Percentiles rank a stretch among this genome's conserved stretches.
phyloP scores from a whole-genome alignment of 2,888 invertebrate genomes.

The Machimus rusticus region DNA sequence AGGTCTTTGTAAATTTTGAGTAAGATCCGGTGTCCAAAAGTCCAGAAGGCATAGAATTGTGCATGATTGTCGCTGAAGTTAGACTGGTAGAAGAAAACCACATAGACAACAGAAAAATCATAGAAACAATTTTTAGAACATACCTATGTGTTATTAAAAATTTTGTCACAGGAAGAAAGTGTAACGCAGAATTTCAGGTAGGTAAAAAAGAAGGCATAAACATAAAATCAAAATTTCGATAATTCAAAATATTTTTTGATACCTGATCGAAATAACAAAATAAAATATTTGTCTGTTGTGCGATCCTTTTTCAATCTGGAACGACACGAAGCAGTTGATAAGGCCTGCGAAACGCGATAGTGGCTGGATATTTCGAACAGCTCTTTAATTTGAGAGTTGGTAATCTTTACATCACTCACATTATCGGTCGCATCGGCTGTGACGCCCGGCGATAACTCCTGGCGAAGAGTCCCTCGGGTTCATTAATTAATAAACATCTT shows the following conservation, averaged over 20 bases:
- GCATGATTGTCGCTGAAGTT: too few species aligned
- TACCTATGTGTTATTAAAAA: too few species aligned
- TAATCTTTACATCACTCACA: constrained; percentile 10
- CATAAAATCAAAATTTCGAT: background rate
- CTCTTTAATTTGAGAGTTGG: background rate
- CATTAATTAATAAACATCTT: constrained; percentile 30
- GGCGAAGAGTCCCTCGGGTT: background rate
- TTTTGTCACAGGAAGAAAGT: background rate
- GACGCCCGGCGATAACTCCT: constrained; percentile 18
- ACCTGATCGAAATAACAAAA: background rate
- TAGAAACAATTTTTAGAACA: too few species aligned
- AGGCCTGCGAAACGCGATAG: background rate
- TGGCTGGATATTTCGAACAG: background rate
- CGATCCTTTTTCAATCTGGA: background rate
- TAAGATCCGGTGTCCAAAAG: too few species aligned
- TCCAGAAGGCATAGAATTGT: too few species aligned
- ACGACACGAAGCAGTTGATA: background rate
- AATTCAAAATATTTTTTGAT: background rate
- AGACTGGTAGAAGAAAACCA: too few species aligned
- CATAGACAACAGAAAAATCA: too few species aligned
- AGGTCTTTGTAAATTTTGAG: too few species aligned
- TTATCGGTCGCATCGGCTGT: constrained; percentile 17
- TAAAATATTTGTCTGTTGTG: background rate
- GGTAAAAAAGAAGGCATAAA: background rate
- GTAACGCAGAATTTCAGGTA: background rate